Base-by-base conservation (phyloP, 1,140 invertebrate species). In the Drosophila insularis region DNA sequence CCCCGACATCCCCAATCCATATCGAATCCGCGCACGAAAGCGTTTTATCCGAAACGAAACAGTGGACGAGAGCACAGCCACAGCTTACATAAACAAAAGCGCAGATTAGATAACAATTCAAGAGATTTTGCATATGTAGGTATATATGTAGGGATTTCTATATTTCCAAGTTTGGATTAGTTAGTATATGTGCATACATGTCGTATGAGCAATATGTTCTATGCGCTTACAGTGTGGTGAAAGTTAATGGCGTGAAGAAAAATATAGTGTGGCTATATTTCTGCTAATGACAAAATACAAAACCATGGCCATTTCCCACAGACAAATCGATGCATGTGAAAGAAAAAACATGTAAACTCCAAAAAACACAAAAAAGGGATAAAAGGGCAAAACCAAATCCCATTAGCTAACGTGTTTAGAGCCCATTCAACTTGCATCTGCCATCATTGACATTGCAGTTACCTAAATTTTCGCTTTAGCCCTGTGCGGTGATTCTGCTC, bases 391-490 rank as follows among this genome's bases (percentile, higher is more conserved):
- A 46, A 46, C 43, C 43, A 46, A 46, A 13, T 27, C 54, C 43
- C 43, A 46, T 46, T 46, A 46, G 43, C 43, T 19, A 46, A 46
- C 43, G 43, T 46, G 43, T 46, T 46, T 19, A 17, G 43, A 19
- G 17, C 43, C 43, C 14, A 46, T 46, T 46, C 5, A 46, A 46
- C 11, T 46, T 46, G 43, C 43, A 46, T 46, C 14, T 46, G 14
- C 43, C 43, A 46, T 46, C 43, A 19, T 46, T 46, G 43, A 46
- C 43, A 46, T 46, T 17, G 43, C 43, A 46, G 43, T 46, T 46
- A 46, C 43, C 43, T 46, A 46, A 17, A 17, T 46, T 46, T 46
- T 19, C 43, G 43, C 43, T 46, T 46, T 46, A 7, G 17, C 11
- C 40, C 40, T 27, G 10, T 54, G 46, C 17, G 61, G 32, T 21